A percentile compares a stretch with the other conserved stretches of the same genome.
Evolutionary conservation across 1,140 invertebrate genomes (phyloP).

Genomic region (Spodoptera litura): DNA sequence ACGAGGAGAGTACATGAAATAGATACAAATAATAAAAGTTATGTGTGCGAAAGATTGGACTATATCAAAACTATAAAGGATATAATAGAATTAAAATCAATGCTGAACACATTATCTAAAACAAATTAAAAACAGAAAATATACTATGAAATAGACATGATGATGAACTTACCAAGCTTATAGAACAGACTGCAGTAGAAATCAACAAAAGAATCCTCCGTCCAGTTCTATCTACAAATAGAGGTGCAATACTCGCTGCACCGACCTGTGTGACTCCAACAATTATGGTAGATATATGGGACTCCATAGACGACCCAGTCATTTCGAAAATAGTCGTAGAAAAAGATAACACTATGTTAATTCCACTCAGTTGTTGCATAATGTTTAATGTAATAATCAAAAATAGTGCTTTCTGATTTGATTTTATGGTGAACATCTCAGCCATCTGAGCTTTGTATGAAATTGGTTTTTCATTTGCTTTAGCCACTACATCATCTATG

Average conservation of each 20-base stretch:
- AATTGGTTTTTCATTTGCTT: constrained; percentile 30
- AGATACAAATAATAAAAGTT: too few relatives aligned
- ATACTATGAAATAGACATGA: not conserved
- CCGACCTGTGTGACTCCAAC: constrained; percentile 78
- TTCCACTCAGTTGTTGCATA: constrained; percentile 74
- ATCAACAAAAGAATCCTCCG: constrained; percentile 80
- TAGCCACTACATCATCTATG: constrained; percentile 45
- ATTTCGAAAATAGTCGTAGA: constrained; percentile 76
- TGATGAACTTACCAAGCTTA: constrained; percentile 54
- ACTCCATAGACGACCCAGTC: constrained; percentile 53
- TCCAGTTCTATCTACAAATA: constrained; percentile 85
- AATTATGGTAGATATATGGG: constrained; percentile 53
- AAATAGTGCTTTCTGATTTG: constrained; percentile 53
- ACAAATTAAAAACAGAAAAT: not conserved
- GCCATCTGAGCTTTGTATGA: constrained; percentile 40
- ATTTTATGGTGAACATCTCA: constrained; percentile 56
- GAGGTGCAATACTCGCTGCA: constrained; percentile 62
- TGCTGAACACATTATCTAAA: too few relatives aligned
- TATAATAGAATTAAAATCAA: too few relatives aligned
- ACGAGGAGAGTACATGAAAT: too few relatives aligned
- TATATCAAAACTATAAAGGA: too few relatives aligned
- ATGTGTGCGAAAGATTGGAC: too few relatives aligned
- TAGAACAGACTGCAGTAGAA: constrained; percentile 57
- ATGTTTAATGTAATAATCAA: constrained; percentile 48
- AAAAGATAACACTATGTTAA: constrained; percentile 85